Base-by-base conservation (phyloP, 2,797 vertebrate species). In the Iguana delicatissima region DNA sequence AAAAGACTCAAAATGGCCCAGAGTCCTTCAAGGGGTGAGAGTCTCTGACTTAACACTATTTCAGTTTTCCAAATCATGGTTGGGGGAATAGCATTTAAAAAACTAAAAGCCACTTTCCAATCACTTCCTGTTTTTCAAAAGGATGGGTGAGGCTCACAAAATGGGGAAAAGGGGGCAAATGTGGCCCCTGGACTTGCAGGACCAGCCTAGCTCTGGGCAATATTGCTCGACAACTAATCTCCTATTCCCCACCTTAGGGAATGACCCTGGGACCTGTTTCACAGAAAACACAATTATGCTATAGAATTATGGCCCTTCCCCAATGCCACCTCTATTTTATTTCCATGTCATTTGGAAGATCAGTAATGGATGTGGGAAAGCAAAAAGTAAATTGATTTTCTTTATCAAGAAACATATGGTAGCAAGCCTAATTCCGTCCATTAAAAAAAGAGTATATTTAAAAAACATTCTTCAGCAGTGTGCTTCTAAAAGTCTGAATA, bases 401-500 rank as follows among this genome's bases (percentile, higher is more conserved):
- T 91, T 80, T 32, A 90, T 88, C 62, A 87, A 91, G 88, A 90
- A 72, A 80, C 69, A 84, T 87, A 85, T 50, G 57, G 72, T 83
- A 85, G 57, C 62, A 89, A 93, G 64, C 74, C 79, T 38, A 88
- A 84, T 79, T 84, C 35, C 77, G 50, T 79, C 57, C 59, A 87
- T 88, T 90, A 69, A 93, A 93, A 64, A 87, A 88, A 89, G 9
- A 92, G 67, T 67, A 62, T 0, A 90, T 90, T 90, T 80, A 86
- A 90, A 67, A 91, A 91, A 90, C 67, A 50, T 9, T 91, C 35
- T 42, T 92, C 79, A 89, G 91, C 55, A 91, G 92, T 42, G 16
- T 85, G n/a, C 64, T 87, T 95, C 67, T 90, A 80, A 89, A 89
- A 80, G 92, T 4, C 22, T 86, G 59, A 94, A 91, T 93, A 81